Percentiles rank a stretch among this genome's conserved stretches.
phyloP scores from a whole-genome alignment of 2,797 vertebrate species.

The Manis crassicaudata region DNA sequence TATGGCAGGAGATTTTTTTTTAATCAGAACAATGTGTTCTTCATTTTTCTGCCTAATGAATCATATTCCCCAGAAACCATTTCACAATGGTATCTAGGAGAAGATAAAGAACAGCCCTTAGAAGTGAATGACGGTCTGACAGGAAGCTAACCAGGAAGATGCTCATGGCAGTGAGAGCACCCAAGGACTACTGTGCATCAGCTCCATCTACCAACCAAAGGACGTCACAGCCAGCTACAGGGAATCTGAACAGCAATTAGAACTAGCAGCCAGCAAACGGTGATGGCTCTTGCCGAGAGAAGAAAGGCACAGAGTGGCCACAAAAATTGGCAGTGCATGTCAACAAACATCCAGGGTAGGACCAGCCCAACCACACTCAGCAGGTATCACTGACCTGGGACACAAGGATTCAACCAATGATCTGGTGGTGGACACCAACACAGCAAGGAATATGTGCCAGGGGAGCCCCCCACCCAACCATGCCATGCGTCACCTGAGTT shows the following conservation, averaged over 20 bases:
- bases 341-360: background rate
- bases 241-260: background rate
- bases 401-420: background rate
- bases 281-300: background rate
- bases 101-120: background rate
- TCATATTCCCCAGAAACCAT: background rate
- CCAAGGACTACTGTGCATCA: too few relatives aligned
- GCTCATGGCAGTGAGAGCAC: background rate
- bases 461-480: accelerated
- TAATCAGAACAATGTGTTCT: background rate
- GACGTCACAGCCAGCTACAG: background rate
- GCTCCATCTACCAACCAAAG: background rate
- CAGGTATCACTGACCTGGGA: background rate
- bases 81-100: background rate
- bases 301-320: background rate
- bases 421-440: background rate
- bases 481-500: background rate
- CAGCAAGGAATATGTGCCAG: background rate
- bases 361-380: background rate
- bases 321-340: background rate
- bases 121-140: background rate
- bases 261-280: background rate
- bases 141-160: background rate
- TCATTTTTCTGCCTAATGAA: background rate
- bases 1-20: background rate